Evolutionary conservation across 2,797 vertebrate genomes (phyloP).

Genomic region (Dryobates pubescens): DNA sequence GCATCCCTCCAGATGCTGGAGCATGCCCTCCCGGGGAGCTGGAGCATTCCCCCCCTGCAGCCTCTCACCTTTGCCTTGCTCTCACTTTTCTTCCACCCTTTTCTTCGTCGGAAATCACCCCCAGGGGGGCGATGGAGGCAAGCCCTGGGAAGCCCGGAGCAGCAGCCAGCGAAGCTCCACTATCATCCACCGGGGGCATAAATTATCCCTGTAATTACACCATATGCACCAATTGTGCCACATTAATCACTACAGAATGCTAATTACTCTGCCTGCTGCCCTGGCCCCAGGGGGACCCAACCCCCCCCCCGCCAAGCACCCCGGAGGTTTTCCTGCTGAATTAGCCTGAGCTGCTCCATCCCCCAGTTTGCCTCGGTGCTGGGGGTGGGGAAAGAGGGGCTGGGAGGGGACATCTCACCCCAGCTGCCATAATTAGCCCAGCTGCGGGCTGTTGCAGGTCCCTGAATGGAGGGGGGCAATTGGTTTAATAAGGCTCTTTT

Average conservation of each 20-base stretch:
- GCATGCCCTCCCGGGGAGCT: background rate
- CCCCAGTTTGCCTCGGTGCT: background rate
- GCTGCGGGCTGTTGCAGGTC: constrained; percentile 2
- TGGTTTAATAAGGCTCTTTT: background rate
- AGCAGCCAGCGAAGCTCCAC: background rate
- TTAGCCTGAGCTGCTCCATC: background rate
- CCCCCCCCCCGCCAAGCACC: background rate
- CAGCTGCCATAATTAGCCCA: constrained; percentile 12
- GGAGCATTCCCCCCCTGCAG: background rate
- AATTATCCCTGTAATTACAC: background rate
- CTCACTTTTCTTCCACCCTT: background rate
- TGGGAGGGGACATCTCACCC: background rate
- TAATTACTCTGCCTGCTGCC: background rate
- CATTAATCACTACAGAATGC: background rate
- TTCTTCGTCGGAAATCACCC: background rate
- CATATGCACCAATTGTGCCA: background rate
- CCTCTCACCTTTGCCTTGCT: background rate
- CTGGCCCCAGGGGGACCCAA: background rate
- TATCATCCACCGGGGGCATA: background rate
- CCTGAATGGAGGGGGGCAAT: background rate
- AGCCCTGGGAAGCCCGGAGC: background rate
- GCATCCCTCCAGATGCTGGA: background rate
- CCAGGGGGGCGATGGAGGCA: background rate
- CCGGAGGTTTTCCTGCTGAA: background rate
- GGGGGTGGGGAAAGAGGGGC: background rate